phyloP scores from a whole-genome alignment of 2,113 vertebrate species.

The Marmota flaviventris region DNA sequence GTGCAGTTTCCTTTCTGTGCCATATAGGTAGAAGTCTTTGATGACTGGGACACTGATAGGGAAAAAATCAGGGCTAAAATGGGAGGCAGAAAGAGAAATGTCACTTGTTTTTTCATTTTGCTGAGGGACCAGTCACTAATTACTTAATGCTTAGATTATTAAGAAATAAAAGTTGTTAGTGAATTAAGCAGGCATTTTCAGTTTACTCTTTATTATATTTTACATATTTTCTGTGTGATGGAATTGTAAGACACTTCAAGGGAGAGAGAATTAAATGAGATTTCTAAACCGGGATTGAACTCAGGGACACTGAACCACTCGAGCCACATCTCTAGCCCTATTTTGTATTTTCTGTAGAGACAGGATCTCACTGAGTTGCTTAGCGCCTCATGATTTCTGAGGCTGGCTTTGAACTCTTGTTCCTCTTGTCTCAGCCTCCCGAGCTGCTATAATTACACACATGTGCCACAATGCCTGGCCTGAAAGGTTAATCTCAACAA shows the following conservation, averaged over 20 bases:
- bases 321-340: too few species aligned
- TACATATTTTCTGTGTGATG: neutral
- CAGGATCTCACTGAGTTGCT: too few species aligned
- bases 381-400: too few species aligned
- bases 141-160: slow-evolving; percentile 18
- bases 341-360: too few species aligned
- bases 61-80: neutral
- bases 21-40: neutral
- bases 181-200: neutral
- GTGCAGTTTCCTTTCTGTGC: neutral
- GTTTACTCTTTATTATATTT: neutral
- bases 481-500: neutral
- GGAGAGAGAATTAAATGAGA: slow-evolving; percentile 19
- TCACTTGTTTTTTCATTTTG: neutral
- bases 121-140: neutral
- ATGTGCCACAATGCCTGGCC: too few species aligned
- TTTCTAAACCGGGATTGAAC: neutral
- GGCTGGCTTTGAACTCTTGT: too few species aligned
- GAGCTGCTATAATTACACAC: too few species aligned
- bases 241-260: slow-evolving; percentile 22
- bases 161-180: slow-evolving; percentile 45
- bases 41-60: neutral
- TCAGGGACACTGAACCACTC: too few species aligned
- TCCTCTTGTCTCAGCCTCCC: too few species aligned
- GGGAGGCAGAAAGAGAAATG: neutral